phyloP scores from a whole-genome alignment of 2,113 vertebrate genomes.

The Felis chaus region DNA sequence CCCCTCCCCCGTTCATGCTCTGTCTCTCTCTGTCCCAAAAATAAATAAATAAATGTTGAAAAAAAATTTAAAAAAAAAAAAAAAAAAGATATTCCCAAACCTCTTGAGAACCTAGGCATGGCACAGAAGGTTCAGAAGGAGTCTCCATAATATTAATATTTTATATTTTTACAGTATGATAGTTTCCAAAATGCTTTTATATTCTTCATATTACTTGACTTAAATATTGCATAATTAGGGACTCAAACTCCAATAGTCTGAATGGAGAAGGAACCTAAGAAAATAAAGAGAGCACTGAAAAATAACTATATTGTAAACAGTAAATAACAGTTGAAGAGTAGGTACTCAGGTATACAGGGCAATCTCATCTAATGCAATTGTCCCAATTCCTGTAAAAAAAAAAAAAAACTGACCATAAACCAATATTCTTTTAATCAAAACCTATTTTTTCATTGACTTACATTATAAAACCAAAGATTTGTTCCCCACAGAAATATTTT shows the following conservation, averaged over 20 bases:
- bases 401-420: constrained; percentile 51
- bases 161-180: constrained; percentile 12
- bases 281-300: constrained; percentile 45
- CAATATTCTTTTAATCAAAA: constrained; percentile 76
- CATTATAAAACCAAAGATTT: constrained; percentile 66
- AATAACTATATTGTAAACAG: constrained; percentile 23
- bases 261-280: constrained; percentile 37
- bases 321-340: constrained; percentile 59
- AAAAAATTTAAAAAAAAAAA: too few relatives aligned
- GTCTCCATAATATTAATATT: neutral
- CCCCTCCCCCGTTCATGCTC: too few relatives aligned
- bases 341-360: neutral
- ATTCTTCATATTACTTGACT: constrained; percentile 37
- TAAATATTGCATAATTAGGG: constrained; percentile 59
- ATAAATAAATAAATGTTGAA: too few relatives aligned
- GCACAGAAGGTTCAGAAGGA: neutral
- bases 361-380: constrained; percentile 55
- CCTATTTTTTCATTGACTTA: constrained; percentile 64
- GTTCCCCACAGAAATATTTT: constrained; percentile 62
- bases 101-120: neutral
- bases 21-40: too few relatives aligned
- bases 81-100: too few relatives aligned
- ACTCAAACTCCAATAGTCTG: constrained; percentile 8
- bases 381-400: constrained; percentile 50
- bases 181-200: constrained; percentile 6